Conservation (phyloP, 2,888 invertebrate species). For the Galerucella calmariensis region DNA sequence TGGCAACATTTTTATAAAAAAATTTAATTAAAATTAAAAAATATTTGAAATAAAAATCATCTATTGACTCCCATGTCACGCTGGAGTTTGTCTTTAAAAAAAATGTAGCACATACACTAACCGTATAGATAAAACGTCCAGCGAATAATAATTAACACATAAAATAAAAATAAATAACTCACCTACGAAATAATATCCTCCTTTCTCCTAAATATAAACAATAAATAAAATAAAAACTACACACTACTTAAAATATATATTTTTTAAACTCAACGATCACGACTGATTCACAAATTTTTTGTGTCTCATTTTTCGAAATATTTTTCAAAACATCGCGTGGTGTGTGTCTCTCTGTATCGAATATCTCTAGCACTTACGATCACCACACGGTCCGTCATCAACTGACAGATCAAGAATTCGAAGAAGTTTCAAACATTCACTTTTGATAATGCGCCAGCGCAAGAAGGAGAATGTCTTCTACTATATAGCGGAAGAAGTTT, state of each 20-base stretch:
- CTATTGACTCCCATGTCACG: neutral
- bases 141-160: conserved; percentile 34
- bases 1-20: too few relatives aligned
- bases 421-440: conserved; percentile 54
- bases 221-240: conserved; percentile 17
- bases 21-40: too few relatives aligned
- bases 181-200: conserved; percentile 29
- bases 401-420: conserved; percentile 56
- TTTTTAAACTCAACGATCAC: neutral
- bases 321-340: conserved; percentile 37
- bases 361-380: conserved; percentile 25
- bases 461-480: conserved; percentile 38
- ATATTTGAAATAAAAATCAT: too few relatives aligned
- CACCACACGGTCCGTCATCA: conserved; percentile 54
- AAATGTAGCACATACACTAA: conserved; percentile 23
- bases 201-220: conserved; percentile 19
- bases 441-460: conserved; percentile 43
- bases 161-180: conserved; percentile 27
- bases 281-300: conserved; percentile 31
- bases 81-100: neutral
- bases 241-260: conserved; percentile 23
- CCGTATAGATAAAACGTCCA: conserved; percentile 26
- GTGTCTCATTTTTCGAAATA: conserved; percentile 36
- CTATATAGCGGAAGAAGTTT: conserved; percentile 29
- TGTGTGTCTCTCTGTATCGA: conserved; percentile 8